Percentiles rank a stretch among this genome's conserved stretches.
Conservation (phyloP, 2,797 vertebrate genomes). For the Arctocebus calabarensis region DNA sequence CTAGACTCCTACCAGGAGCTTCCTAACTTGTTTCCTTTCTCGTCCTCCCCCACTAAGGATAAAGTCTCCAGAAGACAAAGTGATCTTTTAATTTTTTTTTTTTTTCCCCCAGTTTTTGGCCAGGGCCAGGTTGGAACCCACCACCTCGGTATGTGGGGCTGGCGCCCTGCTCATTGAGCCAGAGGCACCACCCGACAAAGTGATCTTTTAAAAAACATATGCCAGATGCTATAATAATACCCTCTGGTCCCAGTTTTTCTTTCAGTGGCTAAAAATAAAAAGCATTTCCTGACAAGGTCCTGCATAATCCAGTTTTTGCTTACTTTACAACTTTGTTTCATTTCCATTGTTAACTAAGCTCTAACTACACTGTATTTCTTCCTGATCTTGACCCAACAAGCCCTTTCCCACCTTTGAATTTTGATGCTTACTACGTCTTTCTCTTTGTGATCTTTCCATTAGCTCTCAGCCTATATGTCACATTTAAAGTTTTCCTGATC, state of each 20-base stretch:
- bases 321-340: background rate
- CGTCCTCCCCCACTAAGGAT: background rate
- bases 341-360: background rate
- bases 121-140: too few relatives aligned
- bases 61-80: constrained; percentile 3
- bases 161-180: too few relatives aligned
- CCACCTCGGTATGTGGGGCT: too few relatives aligned
- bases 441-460: background rate
- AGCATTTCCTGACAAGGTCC: background rate
- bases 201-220: constrained; percentile 39
- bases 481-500: background rate
- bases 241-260: background rate
- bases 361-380: background rate
- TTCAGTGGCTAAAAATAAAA: constrained; percentile 52
- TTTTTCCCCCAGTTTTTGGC: too few relatives aligned
- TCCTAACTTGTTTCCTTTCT: constrained; percentile 32
- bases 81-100: background rate
- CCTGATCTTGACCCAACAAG: background rate
- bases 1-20: background rate
- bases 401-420: background rate
- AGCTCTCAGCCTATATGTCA: background rate
- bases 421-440: background rate
- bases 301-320: background rate
- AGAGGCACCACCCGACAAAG: too few relatives aligned
- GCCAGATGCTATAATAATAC: background rate